These are phyloP conservation scores for Tetropium fuscum DNA, from an alignment of 2,888 invertebrate genomes.

Conservation along the genomic window DNA sequence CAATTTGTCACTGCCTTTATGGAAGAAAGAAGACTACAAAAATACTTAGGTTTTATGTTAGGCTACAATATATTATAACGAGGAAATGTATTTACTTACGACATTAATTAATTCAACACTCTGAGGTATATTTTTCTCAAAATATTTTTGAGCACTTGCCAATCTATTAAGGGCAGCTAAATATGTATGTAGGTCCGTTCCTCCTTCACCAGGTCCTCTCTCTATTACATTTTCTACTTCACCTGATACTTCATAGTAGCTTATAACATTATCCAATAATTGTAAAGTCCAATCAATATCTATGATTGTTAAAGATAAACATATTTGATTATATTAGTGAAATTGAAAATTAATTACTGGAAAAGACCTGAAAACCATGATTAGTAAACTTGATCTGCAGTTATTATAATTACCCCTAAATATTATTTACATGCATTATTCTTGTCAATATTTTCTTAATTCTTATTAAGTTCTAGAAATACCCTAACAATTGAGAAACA, in stretches of 20 bases:
- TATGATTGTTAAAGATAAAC: no score
- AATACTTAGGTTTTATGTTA: no score
- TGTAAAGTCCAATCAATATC: slow-evolving; percentile 93
- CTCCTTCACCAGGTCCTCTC: slow-evolving; percentile 80
- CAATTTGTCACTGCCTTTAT: slow-evolving; percentile 85
- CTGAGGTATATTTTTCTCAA: slow-evolving; percentile 92
- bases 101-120: slow-evolving; percentile 95
- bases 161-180: slow-evolving; percentile 85
- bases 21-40: slow-evolving; percentile 78
- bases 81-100: slow-evolving; percentile 69
- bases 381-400: no score
- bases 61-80: no score
- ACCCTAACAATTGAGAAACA: no score
- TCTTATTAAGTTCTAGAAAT: no score
- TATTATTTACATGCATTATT: background rate
- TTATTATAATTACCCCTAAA: background rate
- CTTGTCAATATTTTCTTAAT: no score
- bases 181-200: slow-evolving; percentile 68
- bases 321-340: no score
- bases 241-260: slow-evolving; percentile 94
- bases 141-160: slow-evolving; percentile 89
- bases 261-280: slow-evolving; percentile 92
- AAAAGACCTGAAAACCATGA: no score
- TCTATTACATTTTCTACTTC: slow-evolving; percentile 90
- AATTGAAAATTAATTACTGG: no score